phyloP scores from a whole-genome alignment of 2,797 vertebrate genomes.

The Phataginus tetradactyla region DNA sequence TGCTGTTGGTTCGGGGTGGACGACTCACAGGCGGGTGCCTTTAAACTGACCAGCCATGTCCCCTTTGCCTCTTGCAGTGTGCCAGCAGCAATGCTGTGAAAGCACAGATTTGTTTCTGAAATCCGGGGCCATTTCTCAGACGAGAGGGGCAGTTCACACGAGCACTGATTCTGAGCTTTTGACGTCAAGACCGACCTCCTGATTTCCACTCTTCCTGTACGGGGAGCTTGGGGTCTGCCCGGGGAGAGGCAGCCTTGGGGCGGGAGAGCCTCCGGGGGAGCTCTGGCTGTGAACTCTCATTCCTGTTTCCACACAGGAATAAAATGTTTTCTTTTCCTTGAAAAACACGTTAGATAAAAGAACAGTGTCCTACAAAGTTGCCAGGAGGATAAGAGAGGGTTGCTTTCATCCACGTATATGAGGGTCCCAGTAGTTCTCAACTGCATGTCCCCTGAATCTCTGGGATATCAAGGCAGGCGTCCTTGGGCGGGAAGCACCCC shows the following conservation, averaged over 20 bases:
- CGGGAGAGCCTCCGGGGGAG: fast-evolving
- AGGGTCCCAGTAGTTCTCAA: background rate
- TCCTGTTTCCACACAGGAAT: background rate
- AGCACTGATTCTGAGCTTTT: background rate
- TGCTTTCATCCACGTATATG: background rate
- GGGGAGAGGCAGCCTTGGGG: background rate
- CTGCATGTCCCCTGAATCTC: background rate
- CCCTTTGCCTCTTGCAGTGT: background rate
- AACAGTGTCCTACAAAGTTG: background rate
- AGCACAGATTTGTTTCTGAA: background rate
- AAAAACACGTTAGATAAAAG: background rate
- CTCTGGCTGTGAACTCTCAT: background rate
- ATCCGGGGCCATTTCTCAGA: background rate
- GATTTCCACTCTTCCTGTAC: background rate
- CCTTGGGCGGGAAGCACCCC: too few species aligned
- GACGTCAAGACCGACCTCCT: background rate
- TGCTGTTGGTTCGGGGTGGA: background rate
- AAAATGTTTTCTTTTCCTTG: background rate
- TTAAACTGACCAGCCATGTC: background rate
- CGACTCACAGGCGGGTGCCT: background rate
- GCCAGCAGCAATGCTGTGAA: background rate
- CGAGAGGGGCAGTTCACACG: background rate
- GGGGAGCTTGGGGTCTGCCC: background rate
- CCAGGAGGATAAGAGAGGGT: background rate
- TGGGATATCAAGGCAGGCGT: background rate